Evolutionary conservation across 2,113 vertebrate species (phyloP).

Genomic region (Sisor rabdophorus): DNA sequence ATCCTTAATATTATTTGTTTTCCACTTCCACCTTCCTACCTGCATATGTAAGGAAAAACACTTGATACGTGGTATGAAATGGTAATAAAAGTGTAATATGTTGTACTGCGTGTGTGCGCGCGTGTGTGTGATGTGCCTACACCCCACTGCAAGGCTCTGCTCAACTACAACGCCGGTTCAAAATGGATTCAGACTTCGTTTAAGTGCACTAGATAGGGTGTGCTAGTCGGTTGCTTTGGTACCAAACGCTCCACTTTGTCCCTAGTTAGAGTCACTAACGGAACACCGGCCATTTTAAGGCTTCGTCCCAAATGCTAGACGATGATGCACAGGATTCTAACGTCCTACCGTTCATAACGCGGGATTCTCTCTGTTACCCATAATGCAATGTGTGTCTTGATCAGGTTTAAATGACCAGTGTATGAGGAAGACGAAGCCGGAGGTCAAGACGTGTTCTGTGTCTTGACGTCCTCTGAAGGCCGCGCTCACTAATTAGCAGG

Average conservation of each 20-base stretch:
- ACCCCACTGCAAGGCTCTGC: slow-evolving; percentile 34
- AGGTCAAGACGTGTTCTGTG: neutral
- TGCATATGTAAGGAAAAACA: neutral
- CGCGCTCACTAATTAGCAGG: neutral
- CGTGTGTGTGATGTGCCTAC: slow-evolving; percentile 20
- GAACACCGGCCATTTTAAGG: slow-evolving; percentile 25
- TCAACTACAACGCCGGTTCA: slow-evolving; percentile 31
- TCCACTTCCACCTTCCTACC: neutral
- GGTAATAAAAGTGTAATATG: slow-evolving; percentile 10
- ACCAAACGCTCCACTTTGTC: neutral
- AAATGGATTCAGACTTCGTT: slow-evolving; percentile 31
- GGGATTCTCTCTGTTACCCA: neutral
- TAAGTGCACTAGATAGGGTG: slow-evolving; percentile 23
- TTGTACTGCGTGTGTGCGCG: slow-evolving; percentile 5
- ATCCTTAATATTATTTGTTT: too few relatives aligned
- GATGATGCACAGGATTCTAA: neutral
- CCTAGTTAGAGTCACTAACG: slow-evolving; percentile 5
- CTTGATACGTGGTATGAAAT: neutral
- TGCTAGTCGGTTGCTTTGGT: neutral
- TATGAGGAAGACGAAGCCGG: neutral
- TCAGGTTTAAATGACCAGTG: neutral
- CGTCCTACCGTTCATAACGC: neutral
- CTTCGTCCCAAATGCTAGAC: slow-evolving; percentile 14
- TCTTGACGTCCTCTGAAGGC: neutral
- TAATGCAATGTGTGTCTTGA: neutral